Percentiles rank a stretch among this genome's conserved stretches.
phyloP scores from a whole-genome alignment of 2,888 invertebrate species.

The Limnephilus marmoratus region DNA sequence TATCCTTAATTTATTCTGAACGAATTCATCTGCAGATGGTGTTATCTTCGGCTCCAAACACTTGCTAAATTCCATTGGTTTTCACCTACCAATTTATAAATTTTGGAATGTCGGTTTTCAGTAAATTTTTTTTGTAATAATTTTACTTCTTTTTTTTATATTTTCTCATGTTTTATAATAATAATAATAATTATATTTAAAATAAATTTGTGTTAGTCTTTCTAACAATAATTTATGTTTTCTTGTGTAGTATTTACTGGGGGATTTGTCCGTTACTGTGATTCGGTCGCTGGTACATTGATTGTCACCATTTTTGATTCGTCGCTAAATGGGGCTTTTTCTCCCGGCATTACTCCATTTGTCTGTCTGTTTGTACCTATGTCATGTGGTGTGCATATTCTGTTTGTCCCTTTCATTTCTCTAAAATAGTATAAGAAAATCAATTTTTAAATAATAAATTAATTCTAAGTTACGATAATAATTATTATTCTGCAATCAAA shows the following conservation, averaged over 20 bases:
- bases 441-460: not conserved
- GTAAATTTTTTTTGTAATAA: not conserved
- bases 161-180: constrained; percentile 2
- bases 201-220: not conserved
- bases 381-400: constrained; percentile 2
- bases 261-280: not conserved
- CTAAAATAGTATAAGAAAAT: not conserved
- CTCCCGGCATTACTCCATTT: not conserved
- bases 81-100: not conserved
- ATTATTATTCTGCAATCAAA: not conserved
- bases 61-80: not conserved
- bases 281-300: not conserved
- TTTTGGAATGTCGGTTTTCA: not conserved
- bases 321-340: not conserved
- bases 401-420: constrained; percentile 2
- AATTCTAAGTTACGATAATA: not conserved
- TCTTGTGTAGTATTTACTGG: not conserved
- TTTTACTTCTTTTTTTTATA: not conserved
- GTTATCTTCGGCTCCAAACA: not conserved
- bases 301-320: not conserved
- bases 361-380: not conserved
- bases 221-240: not conserved
- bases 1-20: constrained; percentile 24
- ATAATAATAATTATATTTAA: not conserved
- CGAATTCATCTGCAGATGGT: not conserved